These are phyloP conservation scores for Tipula helvola DNA, from an alignment of 2,888 invertebrate genomes.

Conservation along the genomic window DNA sequence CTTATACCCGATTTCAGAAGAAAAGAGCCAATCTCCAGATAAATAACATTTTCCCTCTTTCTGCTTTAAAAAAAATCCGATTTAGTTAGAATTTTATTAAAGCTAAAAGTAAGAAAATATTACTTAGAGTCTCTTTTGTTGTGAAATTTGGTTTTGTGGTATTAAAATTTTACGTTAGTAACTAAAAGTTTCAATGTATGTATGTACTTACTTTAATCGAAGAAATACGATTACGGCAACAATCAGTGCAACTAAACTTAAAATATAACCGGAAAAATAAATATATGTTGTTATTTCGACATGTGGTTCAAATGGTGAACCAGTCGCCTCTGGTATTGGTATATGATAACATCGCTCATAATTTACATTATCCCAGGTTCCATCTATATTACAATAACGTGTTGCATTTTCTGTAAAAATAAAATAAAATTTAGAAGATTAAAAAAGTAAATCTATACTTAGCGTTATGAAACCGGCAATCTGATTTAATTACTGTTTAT, in stretches of 20 bases:
- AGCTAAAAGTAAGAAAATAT: too few relatives aligned
- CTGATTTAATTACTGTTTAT: too few relatives aligned
- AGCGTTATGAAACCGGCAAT: too few relatives aligned
- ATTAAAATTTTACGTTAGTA: too few relatives aligned
- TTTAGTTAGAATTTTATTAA: too few relatives aligned
- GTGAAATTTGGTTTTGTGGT: too few relatives aligned
- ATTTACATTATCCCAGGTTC: slow-evolving; percentile 69
- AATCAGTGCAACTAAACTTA: slow-evolving; percentile 69
- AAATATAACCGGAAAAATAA: slow-evolving; percentile 71
- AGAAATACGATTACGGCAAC: slow-evolving; percentile 77
- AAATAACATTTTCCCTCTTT: too few relatives aligned
- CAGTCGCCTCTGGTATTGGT: slow-evolving; percentile 23
- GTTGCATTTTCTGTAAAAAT: slow-evolving; percentile 69
- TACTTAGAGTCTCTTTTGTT: too few relatives aligned
- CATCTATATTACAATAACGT: slow-evolving; percentile 58
- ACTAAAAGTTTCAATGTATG: too few relatives aligned
- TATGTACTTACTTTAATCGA: slow-evolving; percentile 79
- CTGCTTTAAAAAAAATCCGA: too few relatives aligned
- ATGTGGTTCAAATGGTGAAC: slow-evolving; percentile 29
- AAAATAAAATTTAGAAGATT: slow-evolving; percentile 8
- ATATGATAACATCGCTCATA: slow-evolving; percentile 55
- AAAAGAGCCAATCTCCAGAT: too few relatives aligned
- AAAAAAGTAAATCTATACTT: neutral
- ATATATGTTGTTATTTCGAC: slow-evolving; percentile 53
- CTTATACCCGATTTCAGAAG: too few relatives aligned